Base-by-base conservation (phyloP, 2,888 invertebrate species). In the Clostera curtula region DNA sequence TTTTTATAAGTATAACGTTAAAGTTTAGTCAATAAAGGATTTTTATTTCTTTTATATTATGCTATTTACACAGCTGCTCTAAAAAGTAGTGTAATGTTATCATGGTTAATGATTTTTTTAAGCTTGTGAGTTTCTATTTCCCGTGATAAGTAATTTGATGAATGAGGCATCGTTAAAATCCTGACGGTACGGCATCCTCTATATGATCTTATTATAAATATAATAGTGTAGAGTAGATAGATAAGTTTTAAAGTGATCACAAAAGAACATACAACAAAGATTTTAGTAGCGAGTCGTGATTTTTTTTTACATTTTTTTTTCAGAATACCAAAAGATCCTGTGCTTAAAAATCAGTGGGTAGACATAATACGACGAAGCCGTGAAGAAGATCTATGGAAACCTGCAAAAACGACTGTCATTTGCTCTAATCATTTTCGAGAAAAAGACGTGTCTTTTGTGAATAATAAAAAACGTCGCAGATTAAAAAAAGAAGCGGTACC, bases 401-500 rank as follows among this genome's bases (percentile, higher is more conserved):
- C 42, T 11, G 13, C 35, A 14, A 40, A 36, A 34, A 33, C 23
- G 5, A 29, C 37, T 11, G 24, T 37, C 6, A 21, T 43, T 19
- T 43, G 42, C 29, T 40, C 40, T 17, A 36, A 31, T 16, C 29
- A 38, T 27, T 38, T 38, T 12, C 19, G 20, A 11, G 12, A n/a
- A 3, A 38, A 29, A 30, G 34, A 31, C 27, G 11, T 26, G 12
- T 21, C 25, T 29, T 24, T 10, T 19, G 20, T 11, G 7, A 24
- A 29, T 8, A 28, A 35, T 3, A 3, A 32, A 32, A 16, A 16
- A 7, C 40, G 35, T 22, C 37, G 27, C 25, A 40, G 37, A 25
- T 20, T 43, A 16, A 33, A 24, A 40, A 40, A 40, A 22, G 31
- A 28, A 27, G 33, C 37, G 19, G 16, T 37, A 5, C 43, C 43